A percentile compares a stretch with the other conserved stretches of the same genome.
phyloP scores from a whole-genome alignment of 2,113 vertebrate species.

The Antidorcas marsupialis region DNA sequence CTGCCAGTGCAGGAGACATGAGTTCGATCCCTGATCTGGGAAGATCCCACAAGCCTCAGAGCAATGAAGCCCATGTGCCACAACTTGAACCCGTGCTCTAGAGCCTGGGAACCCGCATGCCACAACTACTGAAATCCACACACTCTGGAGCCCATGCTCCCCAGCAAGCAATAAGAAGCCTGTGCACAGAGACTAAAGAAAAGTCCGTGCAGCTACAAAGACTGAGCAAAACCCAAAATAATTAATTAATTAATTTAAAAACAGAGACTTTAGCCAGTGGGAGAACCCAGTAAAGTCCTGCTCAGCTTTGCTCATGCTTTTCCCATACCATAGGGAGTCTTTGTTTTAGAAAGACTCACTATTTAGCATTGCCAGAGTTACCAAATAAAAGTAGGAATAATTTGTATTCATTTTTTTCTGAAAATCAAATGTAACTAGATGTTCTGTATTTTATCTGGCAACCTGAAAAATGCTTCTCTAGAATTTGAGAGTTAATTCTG shows the following conservation, averaged over 20 bases:
- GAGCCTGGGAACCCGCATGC: rapidly evolving
- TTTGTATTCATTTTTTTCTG: neutral
- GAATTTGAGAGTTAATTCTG: neutral
- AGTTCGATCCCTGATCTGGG: neutral
- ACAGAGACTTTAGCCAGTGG: neutral
- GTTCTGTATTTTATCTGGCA: neutral
- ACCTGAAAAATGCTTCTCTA: neutral
- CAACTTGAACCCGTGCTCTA: neutral
- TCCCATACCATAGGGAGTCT: neutral
- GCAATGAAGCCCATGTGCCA: neutral
- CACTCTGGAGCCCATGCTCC: neutral
- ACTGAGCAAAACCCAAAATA: neutral
- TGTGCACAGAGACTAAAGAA: neutral
- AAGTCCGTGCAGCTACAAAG: neutral
- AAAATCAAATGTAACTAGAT: neutral
- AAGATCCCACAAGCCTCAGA: neutral
- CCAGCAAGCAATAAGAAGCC: neutral
- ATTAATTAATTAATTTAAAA: neutral
- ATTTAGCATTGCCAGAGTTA: neutral
- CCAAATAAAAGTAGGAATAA: neutral
- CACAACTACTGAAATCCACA: neutral
- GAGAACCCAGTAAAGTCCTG: neutral
- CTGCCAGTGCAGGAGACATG: neutral
- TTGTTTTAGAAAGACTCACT: neutral
- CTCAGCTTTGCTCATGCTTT: neutral